These are phyloP conservation scores for Numida meleagris DNA, from an alignment of 2,113 vertebrate species.

Conservation along the genomic window DNA sequence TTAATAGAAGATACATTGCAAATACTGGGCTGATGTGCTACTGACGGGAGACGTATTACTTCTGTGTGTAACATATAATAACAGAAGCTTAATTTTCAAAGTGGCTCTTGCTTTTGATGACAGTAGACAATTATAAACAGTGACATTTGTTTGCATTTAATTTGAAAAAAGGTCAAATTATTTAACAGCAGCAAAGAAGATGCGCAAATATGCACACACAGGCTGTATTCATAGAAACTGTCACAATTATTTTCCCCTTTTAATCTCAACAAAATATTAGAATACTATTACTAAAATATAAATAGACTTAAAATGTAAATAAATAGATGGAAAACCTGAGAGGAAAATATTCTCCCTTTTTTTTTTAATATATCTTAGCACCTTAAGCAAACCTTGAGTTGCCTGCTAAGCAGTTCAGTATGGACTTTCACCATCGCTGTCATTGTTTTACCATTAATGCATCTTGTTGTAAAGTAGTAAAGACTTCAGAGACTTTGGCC, in stretches of 20 bases:
- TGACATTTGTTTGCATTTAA: neutral
- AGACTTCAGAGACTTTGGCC: constrained; percentile 42
- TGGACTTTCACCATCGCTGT: neutral
- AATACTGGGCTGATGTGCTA: neutral
- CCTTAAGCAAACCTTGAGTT: constrained; percentile 10
- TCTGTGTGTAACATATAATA: neutral
- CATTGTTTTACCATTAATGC: constrained; percentile 2
- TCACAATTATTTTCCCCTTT: neutral
- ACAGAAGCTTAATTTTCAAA: neutral
- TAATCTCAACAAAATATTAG: neutral
- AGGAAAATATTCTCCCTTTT: neutral
- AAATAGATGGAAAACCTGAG: neutral
- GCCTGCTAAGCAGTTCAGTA: neutral
- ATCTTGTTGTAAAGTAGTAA: constrained; percentile 22
- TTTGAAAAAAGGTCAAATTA: neutral
- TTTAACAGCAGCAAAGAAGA: neutral
- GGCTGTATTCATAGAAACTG: neutral
- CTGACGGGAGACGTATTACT: neutral
- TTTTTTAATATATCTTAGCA: neutral
- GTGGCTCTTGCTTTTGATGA: neutral
- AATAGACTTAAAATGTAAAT: neutral
- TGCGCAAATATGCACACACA: neutral
- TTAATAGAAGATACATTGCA: neutral
- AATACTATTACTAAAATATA: neutral
- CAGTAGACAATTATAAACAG: neutral